Conservation (phyloP, 2,888 invertebrate species). For the Mimumesa dahlbomi region DNA sequence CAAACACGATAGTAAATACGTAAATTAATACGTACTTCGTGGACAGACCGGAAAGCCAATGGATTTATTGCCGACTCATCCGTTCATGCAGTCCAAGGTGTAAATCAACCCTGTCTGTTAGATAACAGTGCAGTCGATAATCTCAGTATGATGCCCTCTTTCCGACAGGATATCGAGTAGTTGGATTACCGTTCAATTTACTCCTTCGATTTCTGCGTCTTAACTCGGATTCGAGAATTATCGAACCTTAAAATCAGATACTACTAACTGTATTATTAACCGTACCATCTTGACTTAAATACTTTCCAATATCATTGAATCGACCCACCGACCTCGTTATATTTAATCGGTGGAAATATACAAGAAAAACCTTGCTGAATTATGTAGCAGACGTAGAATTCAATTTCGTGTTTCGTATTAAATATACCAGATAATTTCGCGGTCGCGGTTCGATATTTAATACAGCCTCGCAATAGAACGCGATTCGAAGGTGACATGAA, state of each 20-base stretch:
- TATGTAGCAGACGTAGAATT: background rate
- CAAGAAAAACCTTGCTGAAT: background rate
- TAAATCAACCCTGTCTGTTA: conserved; percentile 30
- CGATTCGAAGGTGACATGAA: no score
- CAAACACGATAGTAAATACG: conserved; percentile 13
- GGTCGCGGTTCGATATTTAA: no score
- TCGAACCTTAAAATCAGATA: conserved; percentile 22
- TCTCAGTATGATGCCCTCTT: conserved; percentile 27
- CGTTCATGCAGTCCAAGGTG: conserved; percentile 18
- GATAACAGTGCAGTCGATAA: conserved; percentile 39
- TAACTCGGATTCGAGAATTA: conserved; percentile 22
- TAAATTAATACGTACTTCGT: conserved; percentile 19
- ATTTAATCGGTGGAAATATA: background rate
- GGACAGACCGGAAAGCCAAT: background rate
- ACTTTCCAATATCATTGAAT: conserved; percentile 17
- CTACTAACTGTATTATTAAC: conserved; percentile 20
- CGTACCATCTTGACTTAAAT: conserved; percentile 9
- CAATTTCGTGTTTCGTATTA: background rate
- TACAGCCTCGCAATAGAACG: no score
- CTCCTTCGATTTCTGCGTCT: conserved; percentile 25
- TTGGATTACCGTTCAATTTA: conserved; percentile 34
- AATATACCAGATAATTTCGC: no score
- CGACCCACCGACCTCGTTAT: background rate
- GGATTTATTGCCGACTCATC: conserved; percentile 21
- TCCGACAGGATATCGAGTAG: conserved; percentile 28